Conservation (phyloP, 2,113 vertebrate genomes). For the Puma concolor region DNA sequence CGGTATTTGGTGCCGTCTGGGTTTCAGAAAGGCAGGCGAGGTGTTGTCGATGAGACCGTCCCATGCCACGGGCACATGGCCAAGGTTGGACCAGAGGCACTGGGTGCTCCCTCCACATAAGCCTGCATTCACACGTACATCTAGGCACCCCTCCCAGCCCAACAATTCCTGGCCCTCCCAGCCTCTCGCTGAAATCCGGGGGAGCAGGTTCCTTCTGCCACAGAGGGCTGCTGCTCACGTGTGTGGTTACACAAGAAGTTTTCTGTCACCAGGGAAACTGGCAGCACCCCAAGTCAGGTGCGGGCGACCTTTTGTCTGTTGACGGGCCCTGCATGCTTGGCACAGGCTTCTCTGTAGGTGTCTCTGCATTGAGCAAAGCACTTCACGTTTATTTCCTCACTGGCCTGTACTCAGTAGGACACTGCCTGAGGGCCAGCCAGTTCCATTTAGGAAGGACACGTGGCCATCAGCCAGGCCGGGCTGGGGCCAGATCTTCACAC, state of each 20-base stretch:
- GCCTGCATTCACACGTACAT: accelerated
- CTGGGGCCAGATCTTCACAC: neutral
- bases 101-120: accelerated
- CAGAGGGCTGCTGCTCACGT: accelerated
- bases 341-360: too few relatives aligned
- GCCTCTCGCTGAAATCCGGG: too few relatives aligned
- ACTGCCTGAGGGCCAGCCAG: accelerated
- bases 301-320: neutral
- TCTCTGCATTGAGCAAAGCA: neutral
- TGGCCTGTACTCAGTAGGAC: accelerated
- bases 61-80: neutral
- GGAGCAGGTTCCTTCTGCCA: neutral
- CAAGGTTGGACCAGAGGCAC: accelerated
- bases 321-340: neutral
- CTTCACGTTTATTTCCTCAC: neutral
- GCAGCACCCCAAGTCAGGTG: neutral
- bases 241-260: accelerated
- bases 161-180: neutral
- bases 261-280: too few relatives aligned
- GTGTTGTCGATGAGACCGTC: neutral
- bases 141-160: neutral
- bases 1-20: neutral
- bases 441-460: accelerated
- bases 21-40: neutral
- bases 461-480: accelerated